Base-by-base conservation (phyloP, 2,113 vertebrate genomes). In the Lampris megalopsis region DNA sequence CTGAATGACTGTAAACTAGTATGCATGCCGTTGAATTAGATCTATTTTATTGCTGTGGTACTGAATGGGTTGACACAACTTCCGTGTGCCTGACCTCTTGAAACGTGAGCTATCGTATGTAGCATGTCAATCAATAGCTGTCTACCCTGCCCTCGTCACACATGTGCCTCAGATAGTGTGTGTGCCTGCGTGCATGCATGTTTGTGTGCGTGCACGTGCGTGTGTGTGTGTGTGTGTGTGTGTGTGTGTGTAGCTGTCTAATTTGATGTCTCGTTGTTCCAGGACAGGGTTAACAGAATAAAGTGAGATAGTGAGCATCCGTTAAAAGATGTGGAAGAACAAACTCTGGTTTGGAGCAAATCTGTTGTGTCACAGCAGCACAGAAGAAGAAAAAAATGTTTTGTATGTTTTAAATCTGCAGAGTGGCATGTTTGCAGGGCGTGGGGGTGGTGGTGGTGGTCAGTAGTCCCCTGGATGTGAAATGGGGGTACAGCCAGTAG, bases 401-500 rank as follows among this genome's bases (percentile, higher is more conserved):
- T 13, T 13, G 9, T 53, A 5, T 53, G 50, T 10, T 53, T 53
- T 13, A 53, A 13, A n/a, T 58, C 57, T 60, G 6, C 37, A 42
- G 9, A 38, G 4, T 61, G 48, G 48, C n/a, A 65, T 37, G 49
- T 3, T 42, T 69, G 42, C 56, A 3, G 7, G 35, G 24, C 57
- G 62, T 36, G 68, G 42, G 80, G 64, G 68, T 37, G 24, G 24
- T 24, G 24, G 24, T 24, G 24, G 52, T 64, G 54, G 40, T n/a
- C 64, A 67, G 24, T 24, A 76, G 60, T 13, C 45, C 48, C 40
- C 6, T 13, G 5, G 2, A 7, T 64, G 58, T 81, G 67, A 81
- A 80, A 70, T 57, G 50, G 50, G 9, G 10, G 10, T 13, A 53
- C 10, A 53, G 50, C 4, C 50, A 53, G 50, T 5, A 75, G 43